These are phyloP conservation scores for Delphinus delphis DNA, from an alignment of 2,113 vertebrate genomes.

Conservation along the genomic window DNA sequence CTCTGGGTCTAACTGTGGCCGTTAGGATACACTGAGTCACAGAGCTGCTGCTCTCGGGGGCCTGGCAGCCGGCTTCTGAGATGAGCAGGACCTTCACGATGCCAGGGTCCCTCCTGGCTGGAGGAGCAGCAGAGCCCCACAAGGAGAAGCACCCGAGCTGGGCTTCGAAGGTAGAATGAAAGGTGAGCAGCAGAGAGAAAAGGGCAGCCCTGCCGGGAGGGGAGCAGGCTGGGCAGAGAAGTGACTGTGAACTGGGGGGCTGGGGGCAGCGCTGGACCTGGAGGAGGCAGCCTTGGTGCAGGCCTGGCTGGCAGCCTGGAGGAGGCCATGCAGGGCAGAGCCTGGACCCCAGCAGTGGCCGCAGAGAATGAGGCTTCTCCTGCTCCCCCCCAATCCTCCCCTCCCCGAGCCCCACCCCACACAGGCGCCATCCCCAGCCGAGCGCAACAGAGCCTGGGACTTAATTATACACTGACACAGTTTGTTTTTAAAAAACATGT, in stretches of 20 bases:
- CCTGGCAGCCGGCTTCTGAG: not conserved
- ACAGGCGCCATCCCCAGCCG: not conserved
- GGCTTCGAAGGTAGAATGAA: not conserved
- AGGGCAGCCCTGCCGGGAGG: not conserved
- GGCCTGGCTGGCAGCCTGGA: not conserved
- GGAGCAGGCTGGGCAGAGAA: too few relatives aligned
- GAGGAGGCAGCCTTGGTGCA: not conserved
- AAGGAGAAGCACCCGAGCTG: not conserved
- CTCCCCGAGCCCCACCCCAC: fast-evolving
- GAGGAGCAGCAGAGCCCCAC: not conserved
- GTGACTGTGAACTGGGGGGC: fast-evolving
- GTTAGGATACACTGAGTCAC: not conserved
- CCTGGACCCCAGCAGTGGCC: not conserved
- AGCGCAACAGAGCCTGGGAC: conserved; percentile 5
- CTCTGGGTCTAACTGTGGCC: not conserved
- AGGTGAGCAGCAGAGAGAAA: not conserved
- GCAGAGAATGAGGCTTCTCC: not conserved
- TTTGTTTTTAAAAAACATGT: conserved; percentile 72
- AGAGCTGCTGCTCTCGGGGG: not conserved
- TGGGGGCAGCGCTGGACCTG: fast-evolving
- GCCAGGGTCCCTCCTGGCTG: not conserved
- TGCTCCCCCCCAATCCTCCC: not conserved
- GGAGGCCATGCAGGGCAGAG: not conserved
- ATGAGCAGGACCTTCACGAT: not conserved
- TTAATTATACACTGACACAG: conserved; percentile 70